Evolutionary conservation across 2,888 invertebrate genomes (phyloP), one percentile per base, ranked within the genome.

Genomic region (Ptychoptera albimana): DNA sequence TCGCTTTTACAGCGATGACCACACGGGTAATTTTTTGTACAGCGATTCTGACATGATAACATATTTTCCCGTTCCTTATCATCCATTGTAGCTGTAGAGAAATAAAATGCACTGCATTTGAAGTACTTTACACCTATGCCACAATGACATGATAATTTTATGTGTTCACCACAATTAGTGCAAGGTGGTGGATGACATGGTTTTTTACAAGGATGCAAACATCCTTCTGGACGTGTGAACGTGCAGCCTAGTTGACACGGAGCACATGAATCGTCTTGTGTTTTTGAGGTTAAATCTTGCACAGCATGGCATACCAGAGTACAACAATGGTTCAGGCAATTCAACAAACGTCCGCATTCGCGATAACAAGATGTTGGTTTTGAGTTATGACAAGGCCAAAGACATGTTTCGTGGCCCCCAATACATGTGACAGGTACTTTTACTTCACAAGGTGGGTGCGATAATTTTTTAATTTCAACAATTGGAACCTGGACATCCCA

Each of bases 271-370:
- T 50, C 52, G 37, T 74, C 64, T 50, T 61, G 56, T 68, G 51
- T 61, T 59, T 60, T 63, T 49, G 46, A 46, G 37, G 35, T 43
- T 49, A 69, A 57, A 61, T 70, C 60, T 64, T 68, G 66, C 51
- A 79, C 67, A 1, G 71, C 63, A 52, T 93, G 93, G 59, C 93
- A 93, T 12, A 72, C 63, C 42, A 75, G 57, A 12, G 66, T 59
- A 59, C 93, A 93, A 1, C 56, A 67, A 58, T 96, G 96, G 57
- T 83, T 82, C 2, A 77, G 77, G 60, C 94, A 94, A 2, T 68
- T 57, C 11, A 96, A 65, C 2, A 66, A 57, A 44, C 76, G 73
- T 0, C 77, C 79, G 64, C 96, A 96, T 13, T 70, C 67, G 51
- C 84, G 69, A 2, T 85, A 83, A 59, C 96, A 96, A 8, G 85